phyloP scores from a whole-genome alignment of 2,113 vertebrate species.

The Miniopterus natalensis region DNA sequence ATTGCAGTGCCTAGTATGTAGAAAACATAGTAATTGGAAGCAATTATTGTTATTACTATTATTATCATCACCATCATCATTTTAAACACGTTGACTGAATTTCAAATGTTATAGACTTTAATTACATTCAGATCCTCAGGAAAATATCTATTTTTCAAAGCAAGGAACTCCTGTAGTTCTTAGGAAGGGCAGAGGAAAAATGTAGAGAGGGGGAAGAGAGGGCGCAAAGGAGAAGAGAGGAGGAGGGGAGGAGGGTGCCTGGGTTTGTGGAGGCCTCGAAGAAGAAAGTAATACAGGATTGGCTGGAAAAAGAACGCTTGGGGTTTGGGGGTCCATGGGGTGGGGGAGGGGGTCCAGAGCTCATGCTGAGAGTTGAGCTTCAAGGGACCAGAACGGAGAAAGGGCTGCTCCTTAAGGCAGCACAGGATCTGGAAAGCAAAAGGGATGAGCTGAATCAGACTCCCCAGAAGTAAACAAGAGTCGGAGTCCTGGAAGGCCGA shows the following conservation, averaged over 20 bases:
- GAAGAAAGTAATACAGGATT: background rate
- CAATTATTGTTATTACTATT: background rate
- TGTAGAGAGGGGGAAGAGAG: background rate
- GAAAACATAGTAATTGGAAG: background rate
- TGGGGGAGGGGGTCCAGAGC: background rate
- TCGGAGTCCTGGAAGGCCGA: background rate
- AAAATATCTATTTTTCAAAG: slow-evolving; percentile 36
- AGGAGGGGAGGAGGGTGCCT: background rate
- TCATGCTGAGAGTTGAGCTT: background rate
- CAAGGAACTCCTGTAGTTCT: background rate
- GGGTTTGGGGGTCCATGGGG: background rate
- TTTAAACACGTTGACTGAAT: background rate
- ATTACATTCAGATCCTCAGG: background rate
- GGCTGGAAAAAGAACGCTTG: background rate
- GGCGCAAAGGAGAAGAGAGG: background rate
- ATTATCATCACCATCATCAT: background rate
- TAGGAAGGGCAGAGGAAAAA: background rate
- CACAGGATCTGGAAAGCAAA: background rate
- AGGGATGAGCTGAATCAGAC: background rate
- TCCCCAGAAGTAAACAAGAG: background rate
- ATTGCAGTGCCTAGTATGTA: background rate
- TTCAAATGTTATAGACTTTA: background rate
- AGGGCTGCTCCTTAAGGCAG: background rate
- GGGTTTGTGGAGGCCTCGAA: background rate
- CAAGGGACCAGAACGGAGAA: background rate